phyloP scores from a whole-genome alignment of 2,113 vertebrate species.

The Chascanopsetta lugubris region DNA sequence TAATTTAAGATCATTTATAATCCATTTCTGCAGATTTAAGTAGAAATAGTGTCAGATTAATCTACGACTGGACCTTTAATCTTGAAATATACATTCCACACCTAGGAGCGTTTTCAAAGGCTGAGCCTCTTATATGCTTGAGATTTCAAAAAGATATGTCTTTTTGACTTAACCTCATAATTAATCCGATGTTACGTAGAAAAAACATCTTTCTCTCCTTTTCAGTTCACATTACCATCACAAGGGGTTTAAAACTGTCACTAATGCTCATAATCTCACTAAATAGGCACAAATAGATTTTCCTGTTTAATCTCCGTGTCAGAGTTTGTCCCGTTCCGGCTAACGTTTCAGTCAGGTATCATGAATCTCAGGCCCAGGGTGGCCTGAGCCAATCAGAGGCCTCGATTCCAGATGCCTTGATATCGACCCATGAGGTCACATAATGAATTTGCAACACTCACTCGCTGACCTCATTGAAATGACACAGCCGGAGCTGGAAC shows the following conservation, averaged over 20 bases:
- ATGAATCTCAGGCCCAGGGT: constrained; percentile 45
- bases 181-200: no score
- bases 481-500: not conserved
- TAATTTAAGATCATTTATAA: no score
- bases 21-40: no score
- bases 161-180: no score
- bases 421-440: constrained; percentile 22
- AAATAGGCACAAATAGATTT: not conserved
- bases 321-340: constrained; percentile 13
- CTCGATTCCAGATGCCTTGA: not conserved
- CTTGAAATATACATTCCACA: no score
- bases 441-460: not conserved
- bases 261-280: not conserved
- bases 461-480: constrained; percentile 18
- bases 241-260: not conserved
- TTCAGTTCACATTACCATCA: not conserved
- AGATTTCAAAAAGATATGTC: no score
- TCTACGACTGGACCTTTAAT: no score
- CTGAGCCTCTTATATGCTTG: no score
- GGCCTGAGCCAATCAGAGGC: constrained; percentile 41
- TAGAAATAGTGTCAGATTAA: no score
- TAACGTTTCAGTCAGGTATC: constrained; percentile 20
- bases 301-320: constrained; percentile 8
- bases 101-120: no score
- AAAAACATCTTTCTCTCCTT: not conserved